Base-by-base conservation (phyloP, 35 echinoderm and acorn worm species). In the Ophioderma brevispina region DNA sequence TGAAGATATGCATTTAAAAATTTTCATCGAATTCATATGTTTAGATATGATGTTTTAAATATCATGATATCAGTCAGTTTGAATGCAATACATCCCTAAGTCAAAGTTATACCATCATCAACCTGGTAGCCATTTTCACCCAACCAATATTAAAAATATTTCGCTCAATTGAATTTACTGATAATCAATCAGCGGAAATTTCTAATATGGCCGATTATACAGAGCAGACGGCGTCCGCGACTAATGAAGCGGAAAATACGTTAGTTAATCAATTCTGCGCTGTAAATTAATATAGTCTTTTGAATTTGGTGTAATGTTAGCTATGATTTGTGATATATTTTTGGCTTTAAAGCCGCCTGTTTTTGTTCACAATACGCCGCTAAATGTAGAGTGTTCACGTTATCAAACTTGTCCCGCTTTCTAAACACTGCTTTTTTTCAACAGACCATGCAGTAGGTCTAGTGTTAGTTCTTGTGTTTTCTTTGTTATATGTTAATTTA, bases 111-210 rank as follows among this genome's bases (percentile, higher is more conserved):
- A 17, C n/a, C n/a, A 17, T 46, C 17, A 46, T 8, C 17, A 8
- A 8, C 17, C 41, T 8, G 17, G 41, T 46, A 17, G 4, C 4
- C 17, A 4, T 46, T 46, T 46, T 8, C 41, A 46, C 41, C 41
- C 4, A 46, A 46, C 17, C 17, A 46, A 46, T 17, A 46, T 46
- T 25, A 18, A 46, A 70, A 70, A 70, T 70, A 25, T 25, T 15
- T 70, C 59, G 59, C 10, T 70, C 28, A 70, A 18, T 70, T 70
- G 59, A 70, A 70, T 70, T 52, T 70, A 70, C 59, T 13, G 59
- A 70, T 70, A 70, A 70, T 70, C 59, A 70, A 70, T 70, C 59
- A 70, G 59, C 59, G 59, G 59, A 70, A 70, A 70, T 70, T 70
- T 70, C 59, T 70, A 70, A 70, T 70, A 70, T 70, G 59, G 59